Evolutionary conservation across 1,140 invertebrate species (phyloP).

Genomic region (Neodiprion pinetum): DNA sequence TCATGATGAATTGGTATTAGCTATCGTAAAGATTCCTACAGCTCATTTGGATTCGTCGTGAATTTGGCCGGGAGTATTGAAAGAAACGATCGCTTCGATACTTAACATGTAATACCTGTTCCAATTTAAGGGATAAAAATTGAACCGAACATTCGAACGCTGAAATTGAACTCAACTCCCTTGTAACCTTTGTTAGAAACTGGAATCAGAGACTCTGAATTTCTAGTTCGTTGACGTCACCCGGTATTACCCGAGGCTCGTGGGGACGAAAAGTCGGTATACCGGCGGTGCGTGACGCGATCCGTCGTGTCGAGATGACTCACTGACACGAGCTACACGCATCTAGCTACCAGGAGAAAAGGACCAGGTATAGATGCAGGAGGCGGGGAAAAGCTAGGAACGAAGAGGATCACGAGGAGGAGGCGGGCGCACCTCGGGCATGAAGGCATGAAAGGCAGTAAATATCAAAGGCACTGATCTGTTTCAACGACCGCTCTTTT

Average conservation of each 20-base stretch:
- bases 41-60: too few relatives aligned
- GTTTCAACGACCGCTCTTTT: conserved; percentile 1
- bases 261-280: not conserved
- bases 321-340: conserved; percentile 3
- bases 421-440: not conserved
- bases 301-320: conserved; percentile 3
- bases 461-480: conserved; percentile 5
- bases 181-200: too few relatives aligned
- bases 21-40: too few relatives aligned
- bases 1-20: too few relatives aligned
- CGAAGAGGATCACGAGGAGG: not conserved
- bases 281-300: not conserved
- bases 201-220: not conserved
- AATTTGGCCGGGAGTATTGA: too few relatives aligned
- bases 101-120: too few relatives aligned
- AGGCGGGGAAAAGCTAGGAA: not conserved
- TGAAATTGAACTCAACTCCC: too few relatives aligned
- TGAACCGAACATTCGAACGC: too few relatives aligned
- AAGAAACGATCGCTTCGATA: too few relatives aligned
- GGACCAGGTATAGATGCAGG: too few relatives aligned
- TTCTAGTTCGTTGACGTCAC: not conserved
- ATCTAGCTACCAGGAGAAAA: not conserved
- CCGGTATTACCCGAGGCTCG: not conserved
- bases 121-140: too few relatives aligned
- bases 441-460: not conserved